Percentiles rank a stretch among this genome's conserved stretches.
Conservation (phyloP, 2,113 vertebrate genomes). For the Gorsachius goisagi region DNA sequence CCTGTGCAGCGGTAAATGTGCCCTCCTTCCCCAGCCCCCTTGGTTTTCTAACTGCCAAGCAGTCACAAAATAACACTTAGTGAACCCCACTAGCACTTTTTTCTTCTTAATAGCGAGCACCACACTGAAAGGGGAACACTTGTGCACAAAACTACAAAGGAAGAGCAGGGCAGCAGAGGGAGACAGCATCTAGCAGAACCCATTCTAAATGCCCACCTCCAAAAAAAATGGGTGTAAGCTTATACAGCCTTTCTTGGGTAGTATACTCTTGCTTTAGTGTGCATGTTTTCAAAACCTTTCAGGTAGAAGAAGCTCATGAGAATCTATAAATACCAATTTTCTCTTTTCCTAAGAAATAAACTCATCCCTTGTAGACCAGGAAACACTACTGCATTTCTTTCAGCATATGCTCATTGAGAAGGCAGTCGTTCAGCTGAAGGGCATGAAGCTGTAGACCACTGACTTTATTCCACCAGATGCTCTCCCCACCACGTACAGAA, state of each 20-base stretch:
- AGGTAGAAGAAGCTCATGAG: not conserved
- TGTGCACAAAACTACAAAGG: not conserved
- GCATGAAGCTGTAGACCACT: not conserved
- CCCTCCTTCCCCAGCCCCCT: not conserved
- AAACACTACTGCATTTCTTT: not conserved
- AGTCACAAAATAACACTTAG: not conserved
- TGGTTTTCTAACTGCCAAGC: not conserved
- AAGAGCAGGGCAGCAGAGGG: not conserved
- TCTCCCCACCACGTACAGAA: not conserved
- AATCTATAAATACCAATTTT: not conserved
- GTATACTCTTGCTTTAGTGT: not conserved
- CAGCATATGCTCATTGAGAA: fast-evolving
- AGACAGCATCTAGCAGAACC: not conserved
- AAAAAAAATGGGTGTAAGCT: fast-evolving
- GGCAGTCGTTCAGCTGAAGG: not conserved
- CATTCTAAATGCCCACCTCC: not conserved
- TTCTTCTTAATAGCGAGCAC: not conserved
- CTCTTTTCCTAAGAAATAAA: not conserved
- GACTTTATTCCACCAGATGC: not conserved
- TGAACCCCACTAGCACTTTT: not conserved
- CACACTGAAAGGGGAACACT: not conserved
- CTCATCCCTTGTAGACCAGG: fast-evolving
- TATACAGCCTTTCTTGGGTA: not conserved
- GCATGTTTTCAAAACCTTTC: not conserved
- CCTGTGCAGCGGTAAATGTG: fast-evolving